phyloP scores from a whole-genome alignment of 2,888 invertebrate species.

The Metacarcinus magister region DNA sequence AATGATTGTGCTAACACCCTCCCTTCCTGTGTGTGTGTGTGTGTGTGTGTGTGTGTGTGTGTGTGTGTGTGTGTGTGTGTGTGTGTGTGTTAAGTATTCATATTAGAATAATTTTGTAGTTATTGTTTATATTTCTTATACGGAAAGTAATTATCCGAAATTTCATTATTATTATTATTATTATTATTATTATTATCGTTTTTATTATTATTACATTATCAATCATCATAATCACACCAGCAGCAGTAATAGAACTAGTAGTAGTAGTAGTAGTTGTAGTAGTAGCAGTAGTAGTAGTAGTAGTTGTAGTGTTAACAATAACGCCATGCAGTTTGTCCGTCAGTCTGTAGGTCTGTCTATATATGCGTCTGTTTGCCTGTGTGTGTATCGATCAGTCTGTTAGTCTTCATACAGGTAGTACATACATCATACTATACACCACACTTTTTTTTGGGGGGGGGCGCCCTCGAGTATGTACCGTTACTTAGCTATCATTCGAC shows the following conservation, averaged over 20 bases:
- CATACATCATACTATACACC: background rate
- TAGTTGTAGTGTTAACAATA: too few relatives aligned
- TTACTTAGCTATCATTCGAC: background rate
- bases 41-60: constrained; percentile 39
- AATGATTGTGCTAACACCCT: background rate
- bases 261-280: too few relatives aligned
- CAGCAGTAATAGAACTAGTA: background rate
- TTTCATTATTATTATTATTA: background rate
- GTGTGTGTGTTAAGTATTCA: background rate
- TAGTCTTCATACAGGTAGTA: too few relatives aligned
- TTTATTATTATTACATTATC: background rate
- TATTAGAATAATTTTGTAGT: background rate
- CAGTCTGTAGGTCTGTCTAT: too few relatives aligned
- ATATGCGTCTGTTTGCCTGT: too few relatives aligned
- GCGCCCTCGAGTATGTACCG: background rate
- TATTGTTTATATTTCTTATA: background rate
- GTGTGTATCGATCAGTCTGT: too few relatives aligned
- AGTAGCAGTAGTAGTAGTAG: too few relatives aligned
- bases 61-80: background rate
- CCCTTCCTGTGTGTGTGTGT: constrained; percentile 15
- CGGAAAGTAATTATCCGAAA: background rate
- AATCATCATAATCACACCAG: background rate
- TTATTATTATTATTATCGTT: constrained; percentile 4
- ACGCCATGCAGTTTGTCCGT: too few relatives aligned
- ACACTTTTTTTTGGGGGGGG: background rate